phyloP scores from a whole-genome alignment of 92 coral and sea anemone genomes.

The Phymanthus crucifer region DNA sequence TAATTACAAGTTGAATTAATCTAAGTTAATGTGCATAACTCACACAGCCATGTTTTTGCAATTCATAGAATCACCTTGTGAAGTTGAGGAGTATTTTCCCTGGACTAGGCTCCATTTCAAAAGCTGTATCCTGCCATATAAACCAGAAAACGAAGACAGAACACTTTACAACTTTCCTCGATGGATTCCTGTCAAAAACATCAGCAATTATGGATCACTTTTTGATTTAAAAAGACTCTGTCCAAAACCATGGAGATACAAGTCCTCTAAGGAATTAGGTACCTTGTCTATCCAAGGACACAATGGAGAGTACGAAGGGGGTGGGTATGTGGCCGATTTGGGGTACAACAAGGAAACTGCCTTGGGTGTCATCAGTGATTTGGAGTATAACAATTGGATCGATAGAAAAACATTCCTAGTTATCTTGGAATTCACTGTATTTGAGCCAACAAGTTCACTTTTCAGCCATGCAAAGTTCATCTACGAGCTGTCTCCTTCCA shows the following conservation, averaged over 20 bases:
- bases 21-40: background rate
- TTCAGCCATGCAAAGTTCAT: constrained; percentile 77
- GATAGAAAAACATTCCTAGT: constrained; percentile 71
- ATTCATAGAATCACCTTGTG: constrained; percentile 51
- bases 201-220: constrained; percentile 47
- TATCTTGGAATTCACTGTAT: constrained; percentile 84
- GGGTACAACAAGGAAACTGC: constrained; percentile 89
- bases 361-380: constrained; percentile 58
- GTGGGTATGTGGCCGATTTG: constrained; percentile 88
- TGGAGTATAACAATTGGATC: constrained; percentile 73
- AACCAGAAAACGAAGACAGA: constrained; percentile 54
- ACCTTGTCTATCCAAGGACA: constrained; percentile 60
- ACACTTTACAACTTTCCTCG: constrained; percentile 68
- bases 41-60: background rate
- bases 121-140: constrained; percentile 66
- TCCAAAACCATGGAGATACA: constrained; percentile 88
- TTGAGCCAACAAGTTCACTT: constrained; percentile 74
- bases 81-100: constrained; percentile 27
- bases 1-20: too few species aligned
- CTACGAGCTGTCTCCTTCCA: constrained; percentile 57
- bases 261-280: constrained; percentile 55
- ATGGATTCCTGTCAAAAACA: constrained; percentile 75
- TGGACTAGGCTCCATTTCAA: constrained; percentile 21
- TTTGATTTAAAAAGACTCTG: constrained; percentile 63
- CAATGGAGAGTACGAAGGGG: constrained; percentile 65